These are phyloP conservation scores for Stenurella melanura DNA, from an alignment of 2,888 invertebrate genomes.

Conservation along the genomic window DNA sequence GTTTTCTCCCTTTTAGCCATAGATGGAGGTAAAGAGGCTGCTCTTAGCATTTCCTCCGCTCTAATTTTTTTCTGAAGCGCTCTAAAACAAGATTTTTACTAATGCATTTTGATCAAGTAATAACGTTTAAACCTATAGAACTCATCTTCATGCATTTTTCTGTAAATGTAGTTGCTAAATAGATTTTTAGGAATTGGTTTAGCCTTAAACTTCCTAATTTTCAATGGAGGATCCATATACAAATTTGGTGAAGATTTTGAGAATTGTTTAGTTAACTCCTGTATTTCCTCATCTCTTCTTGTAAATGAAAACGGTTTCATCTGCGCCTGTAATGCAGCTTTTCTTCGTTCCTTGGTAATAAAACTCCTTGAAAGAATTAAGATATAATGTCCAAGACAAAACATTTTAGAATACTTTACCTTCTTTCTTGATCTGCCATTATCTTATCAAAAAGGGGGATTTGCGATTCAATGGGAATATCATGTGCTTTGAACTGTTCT, in stretches of 20 bases:
- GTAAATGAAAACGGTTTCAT: constrained; percentile 82
- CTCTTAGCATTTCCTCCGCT: constrained; percentile 81
- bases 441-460: constrained; percentile 84
- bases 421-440: constrained; percentile 82
- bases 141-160: constrained; percentile 83
- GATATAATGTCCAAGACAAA: constrained; percentile 4
- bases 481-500: constrained; percentile 77
- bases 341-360: constrained; percentile 78
- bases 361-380: constrained; percentile 74
- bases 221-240: constrained; percentile 70
- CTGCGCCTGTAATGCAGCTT: constrained; percentile 78
- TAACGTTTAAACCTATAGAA: constrained; percentile 77
- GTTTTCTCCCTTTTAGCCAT: constrained; percentile 80
- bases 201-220: constrained; percentile 78
- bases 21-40: constrained; percentile 80
- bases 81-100: constrained; percentile 67
- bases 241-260: constrained; percentile 72
- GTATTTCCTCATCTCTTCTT: constrained; percentile 76
- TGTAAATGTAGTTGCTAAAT: constrained; percentile 82
- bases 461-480: constrained; percentile 82
- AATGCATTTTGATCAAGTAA: constrained; percentile 6
- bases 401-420: constrained; percentile 72
- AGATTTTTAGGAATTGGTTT: constrained; percentile 82
- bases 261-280: constrained; percentile 67
- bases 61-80: constrained; percentile 81